These are phyloP conservation scores for Sycophila sp. DNA, from an alignment of 1,140 invertebrate species.

Conservation along the genomic window DNA sequence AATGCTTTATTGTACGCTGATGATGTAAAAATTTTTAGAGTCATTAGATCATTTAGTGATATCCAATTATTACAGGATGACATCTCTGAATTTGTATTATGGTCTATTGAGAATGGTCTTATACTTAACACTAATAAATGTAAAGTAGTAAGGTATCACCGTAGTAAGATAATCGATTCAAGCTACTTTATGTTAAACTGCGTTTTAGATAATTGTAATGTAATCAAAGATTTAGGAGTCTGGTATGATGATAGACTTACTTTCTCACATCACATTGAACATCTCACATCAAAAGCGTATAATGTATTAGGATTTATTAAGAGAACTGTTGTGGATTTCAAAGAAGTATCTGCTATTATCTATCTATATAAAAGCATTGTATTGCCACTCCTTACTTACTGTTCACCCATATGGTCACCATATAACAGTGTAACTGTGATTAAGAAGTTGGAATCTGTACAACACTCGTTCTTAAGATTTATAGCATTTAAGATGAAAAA, in stretches of 20 bases:
- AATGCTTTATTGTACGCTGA: background rate
- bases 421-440: too few species aligned
- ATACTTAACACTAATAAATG: background rate
- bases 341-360: background rate
- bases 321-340: background rate
- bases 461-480: too few species aligned
- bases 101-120: background rate
- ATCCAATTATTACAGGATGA: background rate
- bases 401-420: too few species aligned
- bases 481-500: too few species aligned
- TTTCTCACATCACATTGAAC: background rate
- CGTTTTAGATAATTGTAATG: background rate
- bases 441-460: too few species aligned
- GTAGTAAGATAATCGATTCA: background rate
- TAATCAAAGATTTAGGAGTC: background rate
- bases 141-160: background rate
- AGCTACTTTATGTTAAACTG: background rate
- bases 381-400: too few species aligned
- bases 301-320: background rate
- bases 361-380: background rate
- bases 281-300: background rate
- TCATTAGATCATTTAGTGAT: background rate
- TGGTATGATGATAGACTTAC: background rate
- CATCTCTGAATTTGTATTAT: background rate
- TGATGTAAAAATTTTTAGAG: background rate